Evolutionary conservation across 2,113 vertebrate genomes (phyloP), one percentile per base, ranked within the genome.

Genomic region (Etia nguti): DNA sequence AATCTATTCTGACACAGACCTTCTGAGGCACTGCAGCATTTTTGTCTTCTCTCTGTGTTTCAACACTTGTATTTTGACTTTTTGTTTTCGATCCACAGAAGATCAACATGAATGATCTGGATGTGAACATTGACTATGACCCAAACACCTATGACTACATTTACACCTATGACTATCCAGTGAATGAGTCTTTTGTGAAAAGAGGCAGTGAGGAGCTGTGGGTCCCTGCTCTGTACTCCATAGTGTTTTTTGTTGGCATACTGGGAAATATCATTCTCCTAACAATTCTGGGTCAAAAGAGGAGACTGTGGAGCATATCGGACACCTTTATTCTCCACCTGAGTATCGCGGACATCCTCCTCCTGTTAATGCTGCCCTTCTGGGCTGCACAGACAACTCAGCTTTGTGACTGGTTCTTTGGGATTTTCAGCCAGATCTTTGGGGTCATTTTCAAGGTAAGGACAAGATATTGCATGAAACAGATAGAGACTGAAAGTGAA

Each of bases 261-360:
- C 81, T 96, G 59, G 97, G 97, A 16, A 97, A 98, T 1, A 85
- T 80, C 0, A 86, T 97, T 0, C 95, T 98, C 31, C 87, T 97
- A 2, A 79, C 41, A 0, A 90, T 97, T 82, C 91, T 98, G 84
- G 89, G 90, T 59, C 91, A 88, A 26, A 96, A 94, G 86, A 95
- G 88, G 50, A 82, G 20, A 1, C 62, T 8, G 56, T 96, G 96
- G 93, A 96, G 94, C 8, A 52, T 94, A n/a, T 97, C 96, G 0
- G 97, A 98, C 87, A 95, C 87, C 5, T 97, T 98, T 48, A 68
- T 98, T 82, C 87, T 98, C 31, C 93, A 98, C 85, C 82, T 98
- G 91, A 92, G 95, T 0, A 4, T 97, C 0, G 93, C 95, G 0
- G 97, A 98, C 6, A 4, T 93, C 4, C 92, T 56, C 11, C 54